Evolutionary conservation across 2,797 vertebrate species (phyloP), one percentile per base, ranked within the genome.

Genomic region (Myotis pilosus): DNA sequence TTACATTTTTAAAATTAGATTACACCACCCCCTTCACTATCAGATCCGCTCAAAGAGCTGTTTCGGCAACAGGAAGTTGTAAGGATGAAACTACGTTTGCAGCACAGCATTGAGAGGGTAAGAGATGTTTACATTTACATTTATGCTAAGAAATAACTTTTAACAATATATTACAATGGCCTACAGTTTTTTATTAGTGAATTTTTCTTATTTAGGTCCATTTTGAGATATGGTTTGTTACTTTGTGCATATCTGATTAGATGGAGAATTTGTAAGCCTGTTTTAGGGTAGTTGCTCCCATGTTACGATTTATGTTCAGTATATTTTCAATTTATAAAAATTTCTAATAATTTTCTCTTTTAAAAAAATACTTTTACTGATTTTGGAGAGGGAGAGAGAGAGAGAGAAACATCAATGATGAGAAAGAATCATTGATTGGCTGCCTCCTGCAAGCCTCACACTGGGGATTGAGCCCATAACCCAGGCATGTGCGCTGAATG

Each of bases 51-150:
- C 97, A 99, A 99, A 96, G 99, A 99, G 94, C 99, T 99, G 91
- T 99, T 99, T 98, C 99, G 99, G 97, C 99, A 99, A 68, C 99
- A 99, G 84, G 99, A 99, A 98, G 99, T 99, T 83, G 98, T 99
- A 83, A 99, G 99, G 22, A 99, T 99, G 99, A 99, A 99, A 87
- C 98, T 99, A 0, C 99, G 99, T 79, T 98, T 99, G 60, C 99
- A 99, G 78, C 99, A 99, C 98, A 99, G 99, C 98, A 99, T 99
- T 64, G 99, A 99, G 98, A 98, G 99, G 98, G 99, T 99, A 97
- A 97, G 98, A 84, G 22, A 62, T 28, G 5, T 92, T 94, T 88
- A 79, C 51, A 81, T 81, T 62, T 81, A 91, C 4, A 25, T 74
- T 81, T 90, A 60, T 38, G 16, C 13, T 80, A 64, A 83, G 60